phyloP scores from a whole-genome alignment of 1,140 invertebrate species.

The Coenobita brevimanus region DNA sequence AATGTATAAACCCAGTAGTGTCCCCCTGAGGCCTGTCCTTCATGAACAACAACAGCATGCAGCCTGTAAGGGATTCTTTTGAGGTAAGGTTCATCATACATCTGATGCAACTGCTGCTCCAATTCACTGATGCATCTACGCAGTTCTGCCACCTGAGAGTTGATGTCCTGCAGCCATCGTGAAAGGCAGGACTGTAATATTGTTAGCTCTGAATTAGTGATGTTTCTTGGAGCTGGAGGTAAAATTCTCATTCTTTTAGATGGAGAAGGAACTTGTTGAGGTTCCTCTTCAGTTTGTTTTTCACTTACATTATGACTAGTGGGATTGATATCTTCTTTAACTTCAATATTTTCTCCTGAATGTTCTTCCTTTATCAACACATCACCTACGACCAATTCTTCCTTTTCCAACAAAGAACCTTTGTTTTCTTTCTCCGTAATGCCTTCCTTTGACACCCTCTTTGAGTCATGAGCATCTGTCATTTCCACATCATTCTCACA shows the following conservation, averaged over 20 bases:
- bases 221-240: constrained; percentile 57
- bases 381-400: neutral
- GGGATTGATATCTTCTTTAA: constrained; percentile 20
- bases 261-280: constrained; percentile 47
- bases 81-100: constrained; percentile 75
- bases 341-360: neutral
- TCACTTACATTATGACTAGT: constrained; percentile 11
- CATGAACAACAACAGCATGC: constrained; percentile 77
- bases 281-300: constrained; percentile 16
- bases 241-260: constrained; percentile 50
- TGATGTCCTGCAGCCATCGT: constrained; percentile 75
- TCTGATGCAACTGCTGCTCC: constrained; percentile 73
- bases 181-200: constrained; percentile 73
- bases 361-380: neutral
- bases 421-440: constrained; percentile 1
- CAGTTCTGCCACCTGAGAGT: constrained; percentile 73
- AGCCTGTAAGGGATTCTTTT: constrained; percentile 74
- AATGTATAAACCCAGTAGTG: constrained; percentile 77
- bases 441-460: neutral
- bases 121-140: constrained; percentile 73
- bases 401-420: neutral
- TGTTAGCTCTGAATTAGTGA: constrained; percentile 54
- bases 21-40: constrained; percentile 77
- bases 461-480: constrained; percentile 37
- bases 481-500: constrained; percentile 64